A percentile compares a stretch with the other conserved stretches of the same genome.
These are phyloP conservation scores for Campylorhamphus procurvoides DNA, from an alignment of 2,113 vertebrate genomes.

Conservation along the genomic window DNA sequence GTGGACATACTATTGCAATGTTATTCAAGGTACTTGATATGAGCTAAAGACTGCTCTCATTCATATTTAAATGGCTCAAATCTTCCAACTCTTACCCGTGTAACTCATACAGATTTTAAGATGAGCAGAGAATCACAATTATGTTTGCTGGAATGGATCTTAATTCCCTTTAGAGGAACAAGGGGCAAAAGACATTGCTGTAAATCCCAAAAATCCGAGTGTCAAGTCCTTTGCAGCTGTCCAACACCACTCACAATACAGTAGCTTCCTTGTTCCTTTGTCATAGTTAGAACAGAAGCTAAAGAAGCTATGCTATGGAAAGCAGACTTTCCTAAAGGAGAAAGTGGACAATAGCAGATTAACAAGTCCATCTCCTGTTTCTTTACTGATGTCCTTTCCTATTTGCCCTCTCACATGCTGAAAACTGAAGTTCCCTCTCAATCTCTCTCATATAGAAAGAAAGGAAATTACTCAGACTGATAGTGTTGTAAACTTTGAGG, in stretches of 20 bases:
- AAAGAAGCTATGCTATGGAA: not conserved
- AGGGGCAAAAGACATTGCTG: not conserved
- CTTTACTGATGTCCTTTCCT: not conserved
- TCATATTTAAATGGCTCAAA: not conserved
- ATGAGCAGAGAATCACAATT: not conserved
- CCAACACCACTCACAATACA: not conserved
- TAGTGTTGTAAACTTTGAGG: not conserved
- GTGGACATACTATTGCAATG: constrained; percentile 13
- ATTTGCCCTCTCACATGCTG: not conserved
- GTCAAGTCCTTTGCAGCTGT: not conserved
- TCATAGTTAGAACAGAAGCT: not conserved
- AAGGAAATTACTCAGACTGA: constrained; percentile 32
- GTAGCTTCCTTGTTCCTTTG: not conserved
- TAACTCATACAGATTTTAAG: not conserved
- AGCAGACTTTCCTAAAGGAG: not conserved
- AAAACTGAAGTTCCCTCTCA: not conserved
- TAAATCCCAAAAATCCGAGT: not conserved
- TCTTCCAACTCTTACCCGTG: not conserved
- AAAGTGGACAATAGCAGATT: not conserved
- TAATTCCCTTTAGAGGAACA: not conserved
- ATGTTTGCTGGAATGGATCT: not conserved
- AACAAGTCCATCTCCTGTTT: not conserved
- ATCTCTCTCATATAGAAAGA: not conserved
- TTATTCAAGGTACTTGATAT: not conserved
- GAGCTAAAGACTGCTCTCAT: not conserved